Base-by-base conservation (phyloP, 2,113 vertebrate species). In the Anoplopoma fimbria region DNA sequence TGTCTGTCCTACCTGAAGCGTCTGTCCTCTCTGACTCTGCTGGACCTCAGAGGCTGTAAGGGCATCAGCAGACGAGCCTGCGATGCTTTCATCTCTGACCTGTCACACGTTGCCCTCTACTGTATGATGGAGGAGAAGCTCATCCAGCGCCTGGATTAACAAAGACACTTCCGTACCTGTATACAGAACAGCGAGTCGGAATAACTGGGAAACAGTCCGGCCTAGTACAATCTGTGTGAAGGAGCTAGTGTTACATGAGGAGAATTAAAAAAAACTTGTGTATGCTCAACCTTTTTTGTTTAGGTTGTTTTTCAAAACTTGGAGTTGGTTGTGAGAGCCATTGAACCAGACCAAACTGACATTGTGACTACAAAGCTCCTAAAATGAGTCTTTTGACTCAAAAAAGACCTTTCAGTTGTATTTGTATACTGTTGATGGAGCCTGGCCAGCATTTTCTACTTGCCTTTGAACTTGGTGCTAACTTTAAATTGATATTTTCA, bases 81-180 rank as follows among this genome's bases (percentile, higher is more conserved):
- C 1, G 97, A 99, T 91, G 94, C 96, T 93, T 99, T 99, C 95
- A 98, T 99, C 93, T 97, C 98, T 31, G 98, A 99, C 94, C 95
- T 99, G 88, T 97, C 97, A 73, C 97, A 98, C 91, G 93, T 96
- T 79, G 96, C 96, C 88, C 96, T 97, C 91, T 99, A 96, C 95
- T 99, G 97, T 92, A 96, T 99, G 94, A 97, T 97, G 51, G 98
- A 99, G 64, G 98, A 99, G 92, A 99, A 98, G 94, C 96, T 99
- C 89, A 98, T 99, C 90, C 98, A 99, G 96, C 97, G 97, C 88
- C 96, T 99, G 89, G 86, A 88, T 79, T 93, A 23, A 88, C 51
- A 14, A 9, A 21, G 25, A 36, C 9, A 23, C 5, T 4, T 10
- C 17, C 19, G 6, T 19, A 42, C 42, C 36, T 57, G 4, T 13